A percentile compares a stretch with the other conserved stretches of the same genome.
phyloP scores from a whole-genome alignment of 2,797 vertebrate species.

The Salmo trutta region DNA sequence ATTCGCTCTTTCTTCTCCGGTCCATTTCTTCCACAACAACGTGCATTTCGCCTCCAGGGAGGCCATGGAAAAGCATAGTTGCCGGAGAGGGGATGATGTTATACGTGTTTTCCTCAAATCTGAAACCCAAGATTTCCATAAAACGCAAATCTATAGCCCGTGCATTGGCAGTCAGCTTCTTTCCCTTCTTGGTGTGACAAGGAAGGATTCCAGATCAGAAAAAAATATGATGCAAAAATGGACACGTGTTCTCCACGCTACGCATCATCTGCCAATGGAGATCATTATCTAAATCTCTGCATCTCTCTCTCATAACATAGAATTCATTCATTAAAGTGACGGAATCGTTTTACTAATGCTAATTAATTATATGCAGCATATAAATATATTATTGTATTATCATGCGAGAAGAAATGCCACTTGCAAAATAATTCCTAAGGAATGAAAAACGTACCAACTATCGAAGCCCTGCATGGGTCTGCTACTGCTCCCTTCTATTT shows the following conservation, averaged over 20 bases:
- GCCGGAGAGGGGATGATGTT: slow-evolving; percentile 80
- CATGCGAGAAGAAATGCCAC: not conserved
- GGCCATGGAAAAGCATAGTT: slow-evolving; percentile 98
- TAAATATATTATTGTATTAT: not conserved
- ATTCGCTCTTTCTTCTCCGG: slow-evolving; percentile 92
- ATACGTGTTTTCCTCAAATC: slow-evolving; percentile 82
- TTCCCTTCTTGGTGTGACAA: slow-evolving; percentile 58
- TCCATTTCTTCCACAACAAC: slow-evolving; percentile 98
- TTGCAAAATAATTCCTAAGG: slow-evolving; percentile 43
- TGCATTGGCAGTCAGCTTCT: slow-evolving; percentile 67
- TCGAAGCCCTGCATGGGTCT: slow-evolving; percentile 54
- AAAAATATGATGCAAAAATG: slow-evolving; percentile 63
- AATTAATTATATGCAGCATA: slow-evolving; percentile 8
- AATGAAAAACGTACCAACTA: slow-evolving; percentile 66
- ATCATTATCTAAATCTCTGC: slow-evolving; percentile 63
- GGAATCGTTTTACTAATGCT: slow-evolving; percentile 26
- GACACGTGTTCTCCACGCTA: slow-evolving; percentile 73
- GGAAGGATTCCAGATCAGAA: slow-evolving; percentile 65
- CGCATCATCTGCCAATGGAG: slow-evolving; percentile 72
- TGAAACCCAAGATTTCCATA: slow-evolving; percentile 82
- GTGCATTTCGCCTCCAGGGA: slow-evolving; percentile 95
- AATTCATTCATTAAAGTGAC: slow-evolving; percentile 58
- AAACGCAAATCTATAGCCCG: slow-evolving; percentile 75
- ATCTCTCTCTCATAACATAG: slow-evolving; percentile 64
- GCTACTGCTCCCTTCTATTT: slow-evolving; percentile 56